Base-by-base conservation (phyloP, 2,888 invertebrate species). In the Amorpha juglandis region DNA sequence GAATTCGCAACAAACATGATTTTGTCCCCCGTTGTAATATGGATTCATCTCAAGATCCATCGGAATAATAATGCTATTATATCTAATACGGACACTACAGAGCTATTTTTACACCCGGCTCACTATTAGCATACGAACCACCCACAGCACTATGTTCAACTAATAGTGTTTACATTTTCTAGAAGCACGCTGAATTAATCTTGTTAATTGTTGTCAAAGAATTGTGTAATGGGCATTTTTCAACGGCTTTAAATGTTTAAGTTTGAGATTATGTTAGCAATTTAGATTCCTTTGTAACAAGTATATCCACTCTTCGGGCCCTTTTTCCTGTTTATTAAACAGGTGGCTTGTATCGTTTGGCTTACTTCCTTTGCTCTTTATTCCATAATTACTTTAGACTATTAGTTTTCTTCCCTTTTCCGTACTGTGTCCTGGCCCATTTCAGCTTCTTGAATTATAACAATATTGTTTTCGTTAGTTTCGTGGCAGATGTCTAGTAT, bases 171-270 rank as follows among this genome's bases (percentile, higher is more conserved):
- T 55, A 35, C 38, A 42, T 42, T 42, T 58, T 19, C 42, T 42
- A 58, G 58, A 58, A 58, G 19, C 58, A 12, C 19, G 12, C 6
- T 12, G 38, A 58, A 58, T 58, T 21, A 58, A 58, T 58, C 58
- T 58, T 58, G 19, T 38, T 58, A 58, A 58, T 58, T 12, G 38
- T 42, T 12, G 38, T 42, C 16, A 16, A 58, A 42, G 58, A 42
- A 58, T 58, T 58, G 6, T 6, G 11, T 58, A 42, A 55, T n/a
- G 11, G 58, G 19, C 12, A 19, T 52, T 12, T 14, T n/a, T 8
- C n/a, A 6, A n/a, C 53, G 8, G n/a, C 8, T 53, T 35, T 14
- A 45, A 45, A 14, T 33, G 35, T 35, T 58, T 16, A 16, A 12
- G 16, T 14, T 38, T 35, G 38, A 16, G 38, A 42, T 42, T 42